phyloP scores from a whole-genome alignment of 2,113 vertebrate species.

The Tricholaema leucomelas region DNA sequence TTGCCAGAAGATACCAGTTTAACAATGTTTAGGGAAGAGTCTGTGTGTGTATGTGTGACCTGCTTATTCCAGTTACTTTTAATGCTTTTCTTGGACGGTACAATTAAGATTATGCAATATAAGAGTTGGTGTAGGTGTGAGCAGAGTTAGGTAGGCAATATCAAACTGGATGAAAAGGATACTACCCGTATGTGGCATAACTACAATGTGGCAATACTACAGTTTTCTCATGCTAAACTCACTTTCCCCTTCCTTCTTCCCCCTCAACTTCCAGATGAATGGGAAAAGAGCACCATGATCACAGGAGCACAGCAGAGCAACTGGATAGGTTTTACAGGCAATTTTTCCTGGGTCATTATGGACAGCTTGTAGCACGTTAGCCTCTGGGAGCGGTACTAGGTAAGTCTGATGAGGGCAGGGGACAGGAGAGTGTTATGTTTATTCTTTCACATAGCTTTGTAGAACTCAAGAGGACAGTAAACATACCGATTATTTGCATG shows the following conservation, averaged over 20 bases:
- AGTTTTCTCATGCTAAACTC: neutral
- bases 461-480: slow-evolving; percentile 62
- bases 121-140: neutral
- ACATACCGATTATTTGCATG: slow-evolving; percentile 89
- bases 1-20: neutral
- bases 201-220: neutral
- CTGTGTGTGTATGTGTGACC: neutral
- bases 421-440: slow-evolving; percentile 35
- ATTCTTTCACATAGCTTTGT: slow-evolving; percentile 28
- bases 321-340: neutral
- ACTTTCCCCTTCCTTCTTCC: neutral
- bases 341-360: slow-evolving; percentile 2
- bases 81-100: neutral
- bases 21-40: neutral
- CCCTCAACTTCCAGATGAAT: neutral
- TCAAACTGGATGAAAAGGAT: neutral
- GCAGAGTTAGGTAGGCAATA: neutral
- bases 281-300: neutral
- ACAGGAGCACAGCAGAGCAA: neutral
- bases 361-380: neutral
- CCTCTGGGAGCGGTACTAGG: neutral
- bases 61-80: neutral
- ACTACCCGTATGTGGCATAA: neutral
- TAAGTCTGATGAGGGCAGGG: neutral
- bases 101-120: neutral